Conservation (phyloP, 2,888 invertebrate genomes). For the Plusia festucae region DNA sequence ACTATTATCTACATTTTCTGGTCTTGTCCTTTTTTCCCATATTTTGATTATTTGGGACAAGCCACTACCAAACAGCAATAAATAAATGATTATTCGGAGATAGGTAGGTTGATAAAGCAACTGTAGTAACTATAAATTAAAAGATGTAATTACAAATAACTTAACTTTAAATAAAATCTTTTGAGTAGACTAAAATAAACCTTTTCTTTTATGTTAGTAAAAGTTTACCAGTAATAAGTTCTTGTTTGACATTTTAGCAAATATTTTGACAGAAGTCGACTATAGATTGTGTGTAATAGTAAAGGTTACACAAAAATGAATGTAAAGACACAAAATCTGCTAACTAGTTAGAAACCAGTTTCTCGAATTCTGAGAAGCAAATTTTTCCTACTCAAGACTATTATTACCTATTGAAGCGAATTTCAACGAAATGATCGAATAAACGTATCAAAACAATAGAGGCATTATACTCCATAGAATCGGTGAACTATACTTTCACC, state of each 20-base stretch:
- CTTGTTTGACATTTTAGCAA: background rate
- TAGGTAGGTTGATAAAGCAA: too few relatives aligned
- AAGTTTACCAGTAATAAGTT: background rate
- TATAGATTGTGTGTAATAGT: background rate
- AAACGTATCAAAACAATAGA: slow-evolving; percentile 63
- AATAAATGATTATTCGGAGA: too few relatives aligned
- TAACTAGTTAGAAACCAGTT: slow-evolving; percentile 51
- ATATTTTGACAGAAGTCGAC: background rate
- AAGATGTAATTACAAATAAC: too few relatives aligned
- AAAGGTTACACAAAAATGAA: slow-evolving; percentile 22
- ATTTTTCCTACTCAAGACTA: slow-evolving; percentile 30
- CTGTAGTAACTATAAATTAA: too few relatives aligned
- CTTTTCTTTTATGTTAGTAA: too few relatives aligned
- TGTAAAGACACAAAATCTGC: slow-evolving; percentile 19
- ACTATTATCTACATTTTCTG: too few relatives aligned
- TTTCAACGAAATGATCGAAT: slow-evolving; percentile 54
- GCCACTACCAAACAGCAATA: too few relatives aligned
- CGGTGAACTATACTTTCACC: slow-evolving; percentile 67
- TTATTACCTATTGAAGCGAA: slow-evolving; percentile 31
- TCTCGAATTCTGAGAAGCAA: slow-evolving; percentile 39
- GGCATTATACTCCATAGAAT: slow-evolving; percentile 55
- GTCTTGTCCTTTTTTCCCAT: too few relatives aligned
- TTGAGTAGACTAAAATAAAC: background rate
- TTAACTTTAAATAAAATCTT: too few relatives aligned
- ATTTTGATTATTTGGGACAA: too few relatives aligned